phyloP scores from a whole-genome alignment of 1,140 invertebrate genomes.

The Pseudoatta argentina region DNA sequence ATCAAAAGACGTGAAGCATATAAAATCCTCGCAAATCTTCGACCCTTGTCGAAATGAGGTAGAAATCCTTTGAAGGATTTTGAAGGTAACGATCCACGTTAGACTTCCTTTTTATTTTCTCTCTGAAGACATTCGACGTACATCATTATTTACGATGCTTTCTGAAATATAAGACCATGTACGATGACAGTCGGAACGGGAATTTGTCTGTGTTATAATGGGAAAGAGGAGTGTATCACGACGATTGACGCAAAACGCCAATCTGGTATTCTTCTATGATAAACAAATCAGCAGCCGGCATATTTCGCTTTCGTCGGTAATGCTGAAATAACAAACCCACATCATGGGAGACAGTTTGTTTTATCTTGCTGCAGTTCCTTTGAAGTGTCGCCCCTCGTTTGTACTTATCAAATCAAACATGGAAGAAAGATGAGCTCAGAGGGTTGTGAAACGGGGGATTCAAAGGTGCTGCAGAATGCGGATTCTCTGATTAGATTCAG shows the following conservation, averaged over 20 bases:
- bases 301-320: constrained; percentile 76
- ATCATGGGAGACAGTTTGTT: constrained; percentile 73
- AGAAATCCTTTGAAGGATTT: constrained; percentile 53
- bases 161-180: constrained; percentile 45
- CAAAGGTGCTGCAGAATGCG: constrained; percentile 56
- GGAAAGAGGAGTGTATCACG: constrained; percentile 64
- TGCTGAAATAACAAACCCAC: constrained; percentile 78
- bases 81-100: constrained; percentile 55
- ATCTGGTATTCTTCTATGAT: constrained; percentile 61
- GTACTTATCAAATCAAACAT: constrained; percentile 62
- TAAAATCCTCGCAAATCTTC: constrained; percentile 45
- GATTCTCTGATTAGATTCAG: constrained; percentile 54
- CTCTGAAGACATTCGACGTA: constrained; percentile 40
- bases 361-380: constrained; percentile 68
- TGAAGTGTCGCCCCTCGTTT: constrained; percentile 75
- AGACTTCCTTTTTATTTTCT: constrained; percentile 6
- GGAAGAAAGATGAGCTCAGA: constrained; percentile 39
- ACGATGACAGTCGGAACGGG: constrained; percentile 28
- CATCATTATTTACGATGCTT: constrained; percentile 62
- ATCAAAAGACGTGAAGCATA: constrained; percentile 31
- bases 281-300: constrained; percentile 68
- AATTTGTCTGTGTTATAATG: constrained; percentile 51
- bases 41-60: constrained; percentile 22
- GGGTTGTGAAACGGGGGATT: constrained; percentile 16
- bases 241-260: constrained; percentile 72